phyloP scores from a whole-genome alignment of 2,797 vertebrate species.

The Alosa sapidissima region DNA sequence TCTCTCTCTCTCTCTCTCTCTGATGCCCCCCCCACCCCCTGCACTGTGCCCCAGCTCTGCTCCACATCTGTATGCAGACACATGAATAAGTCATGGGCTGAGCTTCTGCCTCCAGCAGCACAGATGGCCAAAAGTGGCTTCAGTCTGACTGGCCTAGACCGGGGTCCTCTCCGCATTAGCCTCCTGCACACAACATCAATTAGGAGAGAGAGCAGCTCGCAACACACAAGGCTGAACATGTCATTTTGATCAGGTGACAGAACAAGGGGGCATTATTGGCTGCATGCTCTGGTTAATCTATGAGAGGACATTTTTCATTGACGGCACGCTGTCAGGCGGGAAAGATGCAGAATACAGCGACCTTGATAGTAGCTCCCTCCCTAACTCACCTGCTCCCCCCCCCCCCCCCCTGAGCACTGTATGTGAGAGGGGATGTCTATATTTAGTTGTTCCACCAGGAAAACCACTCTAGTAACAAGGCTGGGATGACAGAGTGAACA shows the following conservation, averaged over 20 bases:
- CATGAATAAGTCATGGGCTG: slow-evolving; percentile 69
- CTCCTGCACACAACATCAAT: slow-evolving; percentile 12
- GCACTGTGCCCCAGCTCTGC: slow-evolving; percentile 46
- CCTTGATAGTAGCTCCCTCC: slow-evolving; percentile 59
- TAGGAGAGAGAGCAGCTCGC: background rate
- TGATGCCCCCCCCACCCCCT: background rate
- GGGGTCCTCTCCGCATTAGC: background rate
- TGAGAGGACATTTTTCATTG: slow-evolving; percentile 1
- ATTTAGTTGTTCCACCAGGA: slow-evolving; percentile 65
- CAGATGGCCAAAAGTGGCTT: slow-evolving; percentile 7
- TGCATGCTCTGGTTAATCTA: background rate
- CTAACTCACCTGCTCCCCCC: background rate
- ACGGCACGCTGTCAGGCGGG: slow-evolving; percentile 14
- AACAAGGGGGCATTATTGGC: slow-evolving; percentile 8
- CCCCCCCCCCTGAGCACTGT: background rate
- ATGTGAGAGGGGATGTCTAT: slow-evolving; percentile 60
- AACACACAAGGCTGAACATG: background rate
- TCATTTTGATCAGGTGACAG: background rate
- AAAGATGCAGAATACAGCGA: slow-evolving; percentile 41
- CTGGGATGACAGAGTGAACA: slow-evolving; percentile 66
- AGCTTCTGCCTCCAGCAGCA: slow-evolving; percentile 46
- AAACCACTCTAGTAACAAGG: slow-evolving; percentile 62
- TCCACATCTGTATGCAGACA: slow-evolving; percentile 65
- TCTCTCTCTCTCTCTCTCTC: background rate
- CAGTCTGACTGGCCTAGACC: background rate